phyloP scores from a whole-genome alignment of 2,888 invertebrate species.

The Melinopterus prodromus region DNA sequence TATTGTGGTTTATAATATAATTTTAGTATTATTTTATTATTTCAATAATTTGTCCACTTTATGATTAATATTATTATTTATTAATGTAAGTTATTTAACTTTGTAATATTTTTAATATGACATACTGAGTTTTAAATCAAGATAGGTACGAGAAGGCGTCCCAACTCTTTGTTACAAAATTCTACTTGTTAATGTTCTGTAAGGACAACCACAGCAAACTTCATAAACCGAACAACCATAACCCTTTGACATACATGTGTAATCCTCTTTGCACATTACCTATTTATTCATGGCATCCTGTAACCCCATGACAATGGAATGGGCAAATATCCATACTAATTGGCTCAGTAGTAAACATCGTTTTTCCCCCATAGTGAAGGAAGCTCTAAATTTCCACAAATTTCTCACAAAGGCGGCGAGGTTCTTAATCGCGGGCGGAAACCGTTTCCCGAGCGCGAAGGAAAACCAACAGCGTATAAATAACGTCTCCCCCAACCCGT shows the following conservation, averaged over 20 bases:
- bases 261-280: background rate
- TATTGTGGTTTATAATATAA: too few relatives aligned
- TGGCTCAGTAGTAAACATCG: background rate
- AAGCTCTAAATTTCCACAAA: constrained; percentile 4
- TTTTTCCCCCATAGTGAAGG: background rate
- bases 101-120: too few relatives aligned
- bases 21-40: too few relatives aligned
- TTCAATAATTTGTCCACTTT: too few relatives aligned
- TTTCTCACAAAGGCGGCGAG: constrained; percentile 4
- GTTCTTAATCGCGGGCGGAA: constrained; percentile 22
- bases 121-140: too few relatives aligned
- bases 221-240: background rate
- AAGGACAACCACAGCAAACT: background rate
- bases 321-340: background rate
- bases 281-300: too few relatives aligned
- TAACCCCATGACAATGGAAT: background rate
- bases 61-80: too few relatives aligned
- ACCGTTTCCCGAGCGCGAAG: constrained; percentile 20
- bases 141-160: too few relatives aligned
- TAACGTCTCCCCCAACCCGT: background rate
- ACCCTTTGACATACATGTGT: background rate
- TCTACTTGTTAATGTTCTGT: too few relatives aligned
- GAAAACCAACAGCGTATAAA: constrained; percentile 4
- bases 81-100: too few relatives aligned
- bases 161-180: too few relatives aligned